These are phyloP conservation scores for Nerophis ophidion DNA, from an alignment of 2,113 vertebrate genomes.

Conservation along the genomic window DNA sequence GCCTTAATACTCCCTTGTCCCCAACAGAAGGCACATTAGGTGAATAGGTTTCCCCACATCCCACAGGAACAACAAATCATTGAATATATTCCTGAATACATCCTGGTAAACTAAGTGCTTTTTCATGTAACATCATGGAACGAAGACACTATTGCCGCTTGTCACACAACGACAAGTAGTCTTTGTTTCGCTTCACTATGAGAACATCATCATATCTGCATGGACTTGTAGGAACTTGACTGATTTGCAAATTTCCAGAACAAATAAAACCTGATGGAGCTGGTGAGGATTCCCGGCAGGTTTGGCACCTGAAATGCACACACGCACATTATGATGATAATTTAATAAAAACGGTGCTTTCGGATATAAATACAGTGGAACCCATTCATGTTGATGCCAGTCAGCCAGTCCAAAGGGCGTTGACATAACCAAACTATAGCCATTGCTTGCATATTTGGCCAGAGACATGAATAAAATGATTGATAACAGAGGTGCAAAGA, in stretches of 20 bases:
- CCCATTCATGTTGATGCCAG: too few species aligned
- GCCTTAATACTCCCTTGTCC: background rate
- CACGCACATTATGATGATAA: background rate
- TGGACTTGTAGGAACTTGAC: conserved; percentile 60
- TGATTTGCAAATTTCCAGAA: conserved; percentile 75
- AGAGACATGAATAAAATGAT: too few species aligned
- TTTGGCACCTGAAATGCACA: conserved; percentile 80
- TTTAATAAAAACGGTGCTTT: background rate
- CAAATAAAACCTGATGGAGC: conserved; percentile 81
- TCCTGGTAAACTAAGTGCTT: background rate
- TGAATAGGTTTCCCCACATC: conserved; percentile 6
- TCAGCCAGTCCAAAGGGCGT: too few species aligned
- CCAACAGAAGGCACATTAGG: conserved; percentile 42
- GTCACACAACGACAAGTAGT: background rate
- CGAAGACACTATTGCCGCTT: background rate
- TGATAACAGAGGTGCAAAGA: too few species aligned
- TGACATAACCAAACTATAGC: too few species aligned
- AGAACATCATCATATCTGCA: conserved; percentile 65
- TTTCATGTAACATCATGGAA: background rate
- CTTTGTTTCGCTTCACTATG: background rate
- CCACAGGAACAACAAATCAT: background rate
- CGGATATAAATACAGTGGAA: too few species aligned
- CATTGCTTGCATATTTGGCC: too few species aligned
- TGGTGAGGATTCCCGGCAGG: conserved; percentile 83
- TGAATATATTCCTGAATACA: background rate